These are phyloP conservation scores for Paratilapia polleni DNA, from an alignment of 2,113 vertebrate species.

Conservation along the genomic window DNA sequence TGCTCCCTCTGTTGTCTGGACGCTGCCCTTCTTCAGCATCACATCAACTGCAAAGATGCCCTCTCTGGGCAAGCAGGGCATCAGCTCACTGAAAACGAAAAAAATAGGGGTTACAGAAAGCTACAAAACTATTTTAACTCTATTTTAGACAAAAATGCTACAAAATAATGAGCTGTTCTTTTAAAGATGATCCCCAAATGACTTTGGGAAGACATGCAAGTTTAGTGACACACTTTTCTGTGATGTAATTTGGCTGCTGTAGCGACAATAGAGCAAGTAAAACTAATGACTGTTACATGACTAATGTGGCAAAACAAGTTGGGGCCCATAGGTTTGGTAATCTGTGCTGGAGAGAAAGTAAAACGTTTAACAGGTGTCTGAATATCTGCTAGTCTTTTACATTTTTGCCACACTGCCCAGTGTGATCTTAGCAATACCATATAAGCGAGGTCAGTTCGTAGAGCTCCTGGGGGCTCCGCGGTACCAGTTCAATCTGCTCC, in stretches of 20 bases:
- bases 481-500: slow-evolving; percentile 98
- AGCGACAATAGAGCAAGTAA: neutral
- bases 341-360: neutral
- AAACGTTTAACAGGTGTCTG: neutral
- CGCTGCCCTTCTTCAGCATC: slow-evolving; percentile 98
- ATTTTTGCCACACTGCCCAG: neutral
- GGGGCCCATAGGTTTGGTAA: neutral
- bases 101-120: neutral
- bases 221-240: neutral
- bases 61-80: slow-evolving; percentile 98
- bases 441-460: slow-evolving; percentile 98
- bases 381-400: neutral
- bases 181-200: neutral
- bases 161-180: neutral
- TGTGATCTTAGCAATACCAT: slow-evolving; percentile 82
- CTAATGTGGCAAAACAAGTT: neutral
- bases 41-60: slow-evolving; percentile 98
- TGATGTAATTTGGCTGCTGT: too few species aligned
- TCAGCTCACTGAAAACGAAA: slow-evolving; percentile 87
- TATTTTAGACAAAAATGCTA: neutral
- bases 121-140: neutral
- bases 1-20: slow-evolving; percentile 95
- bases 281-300: neutral
- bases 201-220: neutral
- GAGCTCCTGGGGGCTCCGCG: slow-evolving; percentile 96